These are phyloP conservation scores for Brachyptera putata DNA, from an alignment of 2,888 invertebrate species.

Conservation along the genomic window DNA sequence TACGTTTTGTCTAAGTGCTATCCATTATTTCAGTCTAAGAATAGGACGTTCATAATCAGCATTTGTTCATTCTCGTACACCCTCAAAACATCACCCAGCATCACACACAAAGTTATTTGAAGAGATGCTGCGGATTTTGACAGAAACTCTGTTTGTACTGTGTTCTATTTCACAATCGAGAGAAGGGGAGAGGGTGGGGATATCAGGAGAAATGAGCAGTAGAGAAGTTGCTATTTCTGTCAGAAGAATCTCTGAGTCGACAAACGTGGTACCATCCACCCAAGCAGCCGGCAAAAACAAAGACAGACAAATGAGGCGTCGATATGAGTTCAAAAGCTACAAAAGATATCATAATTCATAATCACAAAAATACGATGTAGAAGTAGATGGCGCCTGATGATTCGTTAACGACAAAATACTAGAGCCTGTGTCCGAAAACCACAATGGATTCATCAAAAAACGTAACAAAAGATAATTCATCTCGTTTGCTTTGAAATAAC, in stretches of 20 bases:
- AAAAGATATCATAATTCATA: neutral
- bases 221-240: slow-evolving; percentile 14
- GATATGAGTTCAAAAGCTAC: neutral
- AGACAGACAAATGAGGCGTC: neutral
- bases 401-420: too few relatives aligned
- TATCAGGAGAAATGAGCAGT: neutral
- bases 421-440: too few relatives aligned
- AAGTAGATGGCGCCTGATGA: neutral
- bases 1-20: slow-evolving; percentile 19
- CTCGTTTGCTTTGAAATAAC: neutral
- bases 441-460: too few relatives aligned
- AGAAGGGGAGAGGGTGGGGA: slow-evolving; percentile 6
- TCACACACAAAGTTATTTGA: slow-evolving; percentile 14
- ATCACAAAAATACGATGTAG: neutral
- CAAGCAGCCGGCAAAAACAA: slow-evolving; percentile 4
- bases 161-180: slow-evolving; percentile 23
- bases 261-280: neutral
- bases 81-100: slow-evolving; percentile 11
- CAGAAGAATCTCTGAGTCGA: neutral
- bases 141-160: slow-evolving; percentile 26
- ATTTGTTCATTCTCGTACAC: slow-evolving; percentile 1
- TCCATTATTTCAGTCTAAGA: slow-evolving; percentile 25
- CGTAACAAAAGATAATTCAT: neutral
- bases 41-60: slow-evolving; percentile 23
- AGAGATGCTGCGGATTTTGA: slow-evolving; percentile 23